phyloP scores from a whole-genome alignment of 2,797 vertebrate genomes.

The Oryzias sinensis region DNA sequence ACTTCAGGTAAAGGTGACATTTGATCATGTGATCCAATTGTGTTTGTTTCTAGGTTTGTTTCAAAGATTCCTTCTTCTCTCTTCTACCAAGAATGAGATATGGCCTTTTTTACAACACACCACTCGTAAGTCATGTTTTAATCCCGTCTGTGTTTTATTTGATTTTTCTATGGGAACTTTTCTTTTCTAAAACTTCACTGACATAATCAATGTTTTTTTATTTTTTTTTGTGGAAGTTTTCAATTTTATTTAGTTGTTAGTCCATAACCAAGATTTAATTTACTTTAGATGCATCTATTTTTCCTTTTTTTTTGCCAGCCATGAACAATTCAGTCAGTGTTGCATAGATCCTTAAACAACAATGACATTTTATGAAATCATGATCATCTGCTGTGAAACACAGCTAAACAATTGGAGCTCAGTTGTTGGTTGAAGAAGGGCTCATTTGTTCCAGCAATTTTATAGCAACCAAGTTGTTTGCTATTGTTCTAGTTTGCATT shows the following conservation, averaged over 20 bases:
- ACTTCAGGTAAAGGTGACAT: too few relatives aligned
- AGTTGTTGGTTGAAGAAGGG: too few relatives aligned
- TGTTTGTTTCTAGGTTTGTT: conserved; percentile 84
- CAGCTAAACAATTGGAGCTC: too few relatives aligned
- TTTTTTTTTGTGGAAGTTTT: background rate
- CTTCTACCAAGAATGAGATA: conserved; percentile 95
- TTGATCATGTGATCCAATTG: background rate
- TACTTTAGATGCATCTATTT: background rate
- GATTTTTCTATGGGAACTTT: background rate
- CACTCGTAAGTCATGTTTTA: conserved; percentile 82
- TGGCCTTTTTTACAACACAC: conserved; percentile 96
- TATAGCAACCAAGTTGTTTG: too few relatives aligned
- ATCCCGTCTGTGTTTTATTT: background rate
- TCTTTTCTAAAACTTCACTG: too few relatives aligned
- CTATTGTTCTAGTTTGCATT: too few relatives aligned
- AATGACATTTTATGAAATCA: too few relatives aligned
- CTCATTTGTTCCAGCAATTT: too few relatives aligned
- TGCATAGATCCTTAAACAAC: too few relatives aligned
- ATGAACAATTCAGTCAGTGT: background rate
- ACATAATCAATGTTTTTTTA: background rate
- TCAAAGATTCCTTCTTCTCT: conserved; percentile 91
- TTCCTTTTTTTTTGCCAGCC: background rate
- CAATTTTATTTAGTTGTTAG: background rate
- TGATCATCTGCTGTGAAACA: too few relatives aligned
- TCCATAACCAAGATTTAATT: background rate